Evolutionary conservation across 2,797 vertebrate genomes (phyloP).

Genomic region (Silurus aristotelis): DNA sequence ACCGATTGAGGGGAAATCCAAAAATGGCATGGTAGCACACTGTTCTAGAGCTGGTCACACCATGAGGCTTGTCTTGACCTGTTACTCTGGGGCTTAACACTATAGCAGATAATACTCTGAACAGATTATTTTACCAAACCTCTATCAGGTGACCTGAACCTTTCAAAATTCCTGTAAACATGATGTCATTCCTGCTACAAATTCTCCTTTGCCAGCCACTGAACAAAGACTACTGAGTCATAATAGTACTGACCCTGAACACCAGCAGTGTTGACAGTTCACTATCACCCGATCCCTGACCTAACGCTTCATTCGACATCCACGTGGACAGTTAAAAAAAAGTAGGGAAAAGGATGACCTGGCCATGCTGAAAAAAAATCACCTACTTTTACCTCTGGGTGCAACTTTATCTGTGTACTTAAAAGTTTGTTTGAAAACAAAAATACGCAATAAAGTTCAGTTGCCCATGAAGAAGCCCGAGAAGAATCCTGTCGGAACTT

Average conservation of each 20-base stretch:
- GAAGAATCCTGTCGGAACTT: background rate
- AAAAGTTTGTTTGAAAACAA: background rate
- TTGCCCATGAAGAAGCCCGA: background rate
- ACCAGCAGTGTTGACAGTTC: constrained; percentile 30
- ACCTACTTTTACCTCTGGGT: background rate
- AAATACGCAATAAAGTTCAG: background rate
- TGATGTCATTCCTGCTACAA: constrained; percentile 42
- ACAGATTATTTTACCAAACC: constrained; percentile 33
- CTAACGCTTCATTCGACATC: background rate
- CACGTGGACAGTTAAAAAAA: constrained; percentile 11
- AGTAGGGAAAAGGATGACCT: constrained; percentile 11
- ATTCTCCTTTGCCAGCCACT: constrained; percentile 17
- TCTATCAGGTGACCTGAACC: constrained; percentile 41
- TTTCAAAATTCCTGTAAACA: constrained; percentile 35
- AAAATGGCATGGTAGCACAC: no score
- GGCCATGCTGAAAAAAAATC: background rate
- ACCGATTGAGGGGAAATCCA: background rate
- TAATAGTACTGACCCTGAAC: constrained; percentile 13
- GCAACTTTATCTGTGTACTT: background rate
- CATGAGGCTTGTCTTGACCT: constrained; percentile 19
- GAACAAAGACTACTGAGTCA: constrained; percentile 36
- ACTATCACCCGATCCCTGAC: constrained; percentile 24
- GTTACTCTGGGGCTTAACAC: constrained; percentile 15
- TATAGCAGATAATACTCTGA: constrained; percentile 14
- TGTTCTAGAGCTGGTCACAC: background rate